Base-by-base conservation (phyloP, 2,113 vertebrate genomes). In the Callospermophilus lateralis region DNA sequence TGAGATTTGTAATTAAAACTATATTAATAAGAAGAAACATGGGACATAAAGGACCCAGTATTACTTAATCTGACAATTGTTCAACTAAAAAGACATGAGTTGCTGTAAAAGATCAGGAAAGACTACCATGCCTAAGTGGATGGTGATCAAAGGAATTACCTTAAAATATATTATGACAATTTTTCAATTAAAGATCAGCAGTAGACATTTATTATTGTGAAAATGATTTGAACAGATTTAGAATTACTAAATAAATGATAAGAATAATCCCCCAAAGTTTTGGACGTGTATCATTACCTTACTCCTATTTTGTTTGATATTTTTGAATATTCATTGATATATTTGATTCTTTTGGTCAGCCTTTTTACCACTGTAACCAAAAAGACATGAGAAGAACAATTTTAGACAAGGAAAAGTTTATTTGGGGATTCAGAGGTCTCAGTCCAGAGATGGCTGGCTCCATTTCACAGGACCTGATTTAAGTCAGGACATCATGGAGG, bases 1-100 rank as follows among this genome's bases (percentile, higher is more conserved):
- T 92, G 76, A 95, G 24, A 84, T 79, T 81, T 90, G 39, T 53
- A 86, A 86, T 70, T 93, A 79, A 79, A 93, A 79, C 24, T 79
- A 2, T 74, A 63, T 67, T 85, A 96, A 58, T 74, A 95, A 94
- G 42, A 95, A 37, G 37, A 94, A 86, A 93, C 42, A 86, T 20
- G 22, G 20, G 8, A 55, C 16, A 74, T 63, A 81, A 86, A 96
- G 51, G 51, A 68, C 7, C 13, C 94, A 3, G 67, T 78, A 51
- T 45, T 93, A 68, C 37, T 78, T 58, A 53, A 26, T 45, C 24
- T 61, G 4, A 28, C 63, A 86, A 89, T 80, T 1, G 20, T 30
- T 58, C 9, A 58, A 55, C 42, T 92, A 73, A 61, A 86, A 94
- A 70, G 26, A 88, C 2, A 32, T 74, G 48, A 65, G 16, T 65